Percentiles rank a stretch among this genome's conserved stretches.
Conservation (phyloP, 2,113 vertebrate species). For the Arenaria interpres region DNA sequence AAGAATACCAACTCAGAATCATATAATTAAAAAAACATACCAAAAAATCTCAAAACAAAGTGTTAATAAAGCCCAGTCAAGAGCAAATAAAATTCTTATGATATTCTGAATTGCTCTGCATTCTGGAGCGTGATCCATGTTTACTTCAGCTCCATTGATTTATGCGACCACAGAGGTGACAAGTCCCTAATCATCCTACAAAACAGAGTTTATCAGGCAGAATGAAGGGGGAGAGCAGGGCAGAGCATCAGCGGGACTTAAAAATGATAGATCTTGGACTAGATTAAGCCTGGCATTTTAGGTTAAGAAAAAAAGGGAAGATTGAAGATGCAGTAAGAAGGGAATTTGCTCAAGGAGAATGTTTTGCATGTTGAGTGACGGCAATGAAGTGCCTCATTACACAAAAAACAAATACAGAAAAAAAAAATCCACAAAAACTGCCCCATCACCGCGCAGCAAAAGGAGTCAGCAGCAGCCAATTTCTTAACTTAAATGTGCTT, state of each 20-base stretch:
- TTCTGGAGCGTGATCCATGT: background rate
- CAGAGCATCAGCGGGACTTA: background rate
- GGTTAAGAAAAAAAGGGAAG: background rate
- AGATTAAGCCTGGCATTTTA: background rate
- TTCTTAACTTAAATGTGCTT: background rate
- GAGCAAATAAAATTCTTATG: background rate
- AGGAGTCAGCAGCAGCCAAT: background rate
- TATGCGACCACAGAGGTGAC: background rate
- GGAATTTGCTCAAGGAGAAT: background rate
- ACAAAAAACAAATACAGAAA: background rate
- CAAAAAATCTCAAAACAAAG: background rate
- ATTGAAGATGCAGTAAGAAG: background rate
- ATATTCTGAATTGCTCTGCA: background rate
- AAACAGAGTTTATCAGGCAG: background rate
- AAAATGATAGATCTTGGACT: background rate
- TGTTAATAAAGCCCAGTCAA: background rate
- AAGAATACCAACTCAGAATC: background rate
- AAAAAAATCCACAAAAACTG: background rate
- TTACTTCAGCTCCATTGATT: background rate
- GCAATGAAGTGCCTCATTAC: background rate
- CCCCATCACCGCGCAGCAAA: background rate
- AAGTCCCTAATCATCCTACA: background rate
- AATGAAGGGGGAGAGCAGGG: background rate
- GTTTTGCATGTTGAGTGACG: background rate
- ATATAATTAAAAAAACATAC: background rate